Evolutionary conservation across 2,888 invertebrate species (phyloP).

Genomic region (Endotricha flammealis): DNA sequence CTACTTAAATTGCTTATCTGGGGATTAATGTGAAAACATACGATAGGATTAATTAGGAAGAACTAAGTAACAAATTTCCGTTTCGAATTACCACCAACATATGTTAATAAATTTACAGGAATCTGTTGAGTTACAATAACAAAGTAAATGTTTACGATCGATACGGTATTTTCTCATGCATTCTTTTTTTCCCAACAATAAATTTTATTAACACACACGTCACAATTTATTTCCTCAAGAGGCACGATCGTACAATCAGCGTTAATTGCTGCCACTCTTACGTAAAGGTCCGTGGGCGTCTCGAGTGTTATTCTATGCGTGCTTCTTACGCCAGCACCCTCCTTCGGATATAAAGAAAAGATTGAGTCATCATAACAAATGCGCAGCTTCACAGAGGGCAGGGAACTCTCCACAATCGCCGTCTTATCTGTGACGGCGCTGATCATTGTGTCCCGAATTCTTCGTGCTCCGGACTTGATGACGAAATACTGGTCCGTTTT

Average conservation of each 20-base stretch:
- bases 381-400: constrained; percentile 55
- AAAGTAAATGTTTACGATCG: constrained; percentile 53
- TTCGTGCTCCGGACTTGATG: constrained; percentile 61
- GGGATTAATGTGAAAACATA: too few species aligned
- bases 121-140: constrained; percentile 41
- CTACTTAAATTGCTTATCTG: too few species aligned
- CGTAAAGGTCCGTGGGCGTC: constrained; percentile 49
- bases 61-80: constrained; percentile 32
- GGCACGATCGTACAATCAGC: constrained; percentile 54
- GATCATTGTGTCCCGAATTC: constrained; percentile 68
- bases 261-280: constrained; percentile 72
- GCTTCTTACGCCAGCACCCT: constrained; percentile 44
- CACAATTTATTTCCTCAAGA: constrained; percentile 57
- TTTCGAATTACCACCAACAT: constrained; percentile 39
- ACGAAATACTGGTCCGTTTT: constrained; percentile 60
- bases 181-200: constrained; percentile 58
- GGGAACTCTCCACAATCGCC: constrained; percentile 64
- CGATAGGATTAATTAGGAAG: constrained; percentile 29
- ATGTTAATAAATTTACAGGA: constrained; percentile 41
- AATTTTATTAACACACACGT: constrained; percentile 73
- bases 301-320: constrained; percentile 37
- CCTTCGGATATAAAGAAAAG: constrained; percentile 60
- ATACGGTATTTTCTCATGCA: constrained; percentile 55
- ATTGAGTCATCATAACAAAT: constrained; percentile 78
- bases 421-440: constrained; percentile 70